A percentile compares a stretch with the other conserved stretches of the same genome.
phyloP scores from a whole-genome alignment of 2,113 vertebrate genomes.

The Mastomys coucha region DNA sequence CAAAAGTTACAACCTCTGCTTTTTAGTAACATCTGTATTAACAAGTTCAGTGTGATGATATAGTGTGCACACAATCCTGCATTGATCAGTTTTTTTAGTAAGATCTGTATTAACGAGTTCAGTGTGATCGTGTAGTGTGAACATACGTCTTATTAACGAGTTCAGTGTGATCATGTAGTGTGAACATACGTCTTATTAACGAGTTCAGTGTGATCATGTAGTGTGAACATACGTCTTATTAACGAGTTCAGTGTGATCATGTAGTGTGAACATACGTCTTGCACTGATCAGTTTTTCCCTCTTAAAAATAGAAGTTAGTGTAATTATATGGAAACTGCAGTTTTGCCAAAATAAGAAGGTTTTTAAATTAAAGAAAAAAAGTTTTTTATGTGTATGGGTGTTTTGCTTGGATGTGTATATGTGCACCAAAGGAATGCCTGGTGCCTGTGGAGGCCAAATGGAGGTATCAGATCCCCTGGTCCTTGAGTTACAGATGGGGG shows the following conservation, averaged over 20 bases:
- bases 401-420: background rate
- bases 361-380: background rate
- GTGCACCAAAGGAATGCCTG: background rate
- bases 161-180: too few species aligned
- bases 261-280: background rate
- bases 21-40: background rate
- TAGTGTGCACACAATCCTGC: background rate
- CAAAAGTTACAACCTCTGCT: background rate
- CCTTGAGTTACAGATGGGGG: background rate
- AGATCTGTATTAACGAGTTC: too few species aligned
- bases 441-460: background rate
- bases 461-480: background rate
- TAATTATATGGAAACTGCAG: background rate
- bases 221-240: too few species aligned
- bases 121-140: too few species aligned
- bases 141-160: too few species aligned
- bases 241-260: too few species aligned
- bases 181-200: background rate
- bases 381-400: background rate
- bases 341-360: background rate
- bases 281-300: background rate
- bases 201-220: too few species aligned
- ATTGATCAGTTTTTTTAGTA: background rate
- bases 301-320: slow-evolving; percentile 37
- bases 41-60: too few species aligned